Evolutionary conservation across 2,888 invertebrate genomes (phyloP), one percentile per base, ranked within the genome.

Genomic region (Bombylius discolor): DNA sequence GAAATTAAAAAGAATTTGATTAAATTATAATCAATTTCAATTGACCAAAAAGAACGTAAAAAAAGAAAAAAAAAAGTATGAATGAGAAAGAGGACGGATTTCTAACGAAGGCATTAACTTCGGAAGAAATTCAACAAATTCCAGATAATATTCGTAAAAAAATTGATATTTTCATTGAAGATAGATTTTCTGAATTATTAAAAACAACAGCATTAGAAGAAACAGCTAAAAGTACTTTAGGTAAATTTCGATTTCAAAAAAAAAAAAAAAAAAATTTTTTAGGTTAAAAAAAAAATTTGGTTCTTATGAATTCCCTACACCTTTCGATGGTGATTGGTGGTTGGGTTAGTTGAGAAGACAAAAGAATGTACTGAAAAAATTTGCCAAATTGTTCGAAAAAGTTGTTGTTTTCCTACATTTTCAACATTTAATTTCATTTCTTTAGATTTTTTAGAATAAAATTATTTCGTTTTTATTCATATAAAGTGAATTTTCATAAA

Each of bases 161-260:
- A 74, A 76, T 89, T 47, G 81, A 82, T 64, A 70, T 69, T 44
- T 79, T 77, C 64, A 77, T 82, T 53, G 78, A 76, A 51, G 76
- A 79, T 56, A 81, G 82, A 68, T 82, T 84, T 67, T 85, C 85
- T 65, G 84, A 85, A 69, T 83, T 82, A 62, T 76, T 87, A 64
- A 85, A 84, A 56, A 79, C 84, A 36, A 86, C 84, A 72, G 88
- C 87, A 5, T 77, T 87, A 39, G 81, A 83, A 59, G 86, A 86
- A 75, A 60, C 64, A 49, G 61, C 64, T 50, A 62, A 60, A 51
- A 62, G 57, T 56, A 59, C 57, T 59, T 56, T 67, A 63, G 70
- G 71, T 71, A 65, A 66, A 67, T 66, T 59, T 55, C 58, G 34
- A 49, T 13, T 52, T 39, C 23, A 23, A 23, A 23, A 2, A 23